A percentile compares a stretch with the other conserved stretches of the same genome.
phyloP scores from a whole-genome alignment of 2,797 vertebrate genomes.

The Dallia pectoralis region DNA sequence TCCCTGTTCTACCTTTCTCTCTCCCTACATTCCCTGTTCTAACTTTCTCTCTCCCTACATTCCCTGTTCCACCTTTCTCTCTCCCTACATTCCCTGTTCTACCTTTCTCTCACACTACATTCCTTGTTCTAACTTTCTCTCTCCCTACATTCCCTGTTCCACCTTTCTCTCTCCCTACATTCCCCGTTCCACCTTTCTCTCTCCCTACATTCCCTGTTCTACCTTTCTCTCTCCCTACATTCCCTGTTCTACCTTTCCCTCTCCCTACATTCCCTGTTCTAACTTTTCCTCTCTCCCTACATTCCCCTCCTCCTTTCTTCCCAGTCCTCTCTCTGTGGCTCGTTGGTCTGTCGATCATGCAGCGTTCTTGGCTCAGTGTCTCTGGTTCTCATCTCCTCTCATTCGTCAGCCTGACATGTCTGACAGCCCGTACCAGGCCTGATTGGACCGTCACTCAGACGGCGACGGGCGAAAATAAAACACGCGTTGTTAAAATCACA shows the following conservation, averaged over 20 bases:
- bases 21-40: no score
- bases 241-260: constrained; percentile 2
- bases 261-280: background rate
- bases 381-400: constrained; percentile 65
- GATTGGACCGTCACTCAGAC: constrained; percentile 67
- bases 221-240: background rate
- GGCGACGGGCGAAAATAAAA: constrained; percentile 63
- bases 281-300: background rate
- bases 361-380: constrained; percentile 54
- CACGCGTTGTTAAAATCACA: constrained; percentile 57
- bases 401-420: constrained; percentile 67
- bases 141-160: no score
- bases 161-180: no score
- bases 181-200: background rate
- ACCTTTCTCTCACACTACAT: no score
- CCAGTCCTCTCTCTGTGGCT: constrained; percentile 24
- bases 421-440: constrained; percentile 62
- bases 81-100: no score
- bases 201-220: background rate
- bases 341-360: constrained; percentile 62
- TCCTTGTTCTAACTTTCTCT: no score
- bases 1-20: no score
- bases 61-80: no score
- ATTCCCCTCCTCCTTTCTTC: constrained; percentile 2
- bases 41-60: no score